Conservation (phyloP, 92 coral and sea anemone species). For the Hydrozoanthus gracilis region DNA sequence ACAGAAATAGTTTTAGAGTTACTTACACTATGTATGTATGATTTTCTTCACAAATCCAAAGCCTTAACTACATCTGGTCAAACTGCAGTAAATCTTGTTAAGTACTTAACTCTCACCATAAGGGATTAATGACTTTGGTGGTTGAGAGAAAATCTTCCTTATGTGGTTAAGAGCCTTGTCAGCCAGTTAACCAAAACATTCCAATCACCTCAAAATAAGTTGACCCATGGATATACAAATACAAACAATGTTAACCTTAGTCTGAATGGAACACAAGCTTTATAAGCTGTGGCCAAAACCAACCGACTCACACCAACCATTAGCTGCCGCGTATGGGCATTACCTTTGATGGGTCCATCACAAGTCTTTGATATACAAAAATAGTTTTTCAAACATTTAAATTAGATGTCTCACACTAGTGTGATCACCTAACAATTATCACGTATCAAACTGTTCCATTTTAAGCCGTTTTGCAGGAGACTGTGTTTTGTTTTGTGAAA, state of each 20-base stretch:
- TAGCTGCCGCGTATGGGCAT: conserved; percentile 27
- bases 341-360: not conserved
- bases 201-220: not conserved
- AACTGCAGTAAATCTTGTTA: no score
- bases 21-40: no score
- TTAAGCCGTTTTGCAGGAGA: conserved; percentile 58
- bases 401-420: not conserved
- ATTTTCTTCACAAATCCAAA: no score
- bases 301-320: not conserved
- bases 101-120: no score
- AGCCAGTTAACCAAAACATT: no score
- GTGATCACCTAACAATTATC: conserved; percentile 12
- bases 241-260: not conserved
- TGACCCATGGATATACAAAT: not conserved
- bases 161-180: no score
- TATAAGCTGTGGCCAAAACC: not conserved
- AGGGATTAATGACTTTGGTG: no score
- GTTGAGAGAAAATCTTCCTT: no score
- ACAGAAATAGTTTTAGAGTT: no score
- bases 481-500: conserved; percentile 18
- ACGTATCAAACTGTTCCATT: conserved; percentile 67
- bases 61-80: no score
- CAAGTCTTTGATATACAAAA: conserved; percentile 18
- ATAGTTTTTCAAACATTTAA: conserved; percentile 10
- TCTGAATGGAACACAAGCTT: not conserved